These are phyloP conservation scores for Apeltes quadracus DNA, from an alignment of 2,113 vertebrate species.

Conservation along the genomic window DNA sequence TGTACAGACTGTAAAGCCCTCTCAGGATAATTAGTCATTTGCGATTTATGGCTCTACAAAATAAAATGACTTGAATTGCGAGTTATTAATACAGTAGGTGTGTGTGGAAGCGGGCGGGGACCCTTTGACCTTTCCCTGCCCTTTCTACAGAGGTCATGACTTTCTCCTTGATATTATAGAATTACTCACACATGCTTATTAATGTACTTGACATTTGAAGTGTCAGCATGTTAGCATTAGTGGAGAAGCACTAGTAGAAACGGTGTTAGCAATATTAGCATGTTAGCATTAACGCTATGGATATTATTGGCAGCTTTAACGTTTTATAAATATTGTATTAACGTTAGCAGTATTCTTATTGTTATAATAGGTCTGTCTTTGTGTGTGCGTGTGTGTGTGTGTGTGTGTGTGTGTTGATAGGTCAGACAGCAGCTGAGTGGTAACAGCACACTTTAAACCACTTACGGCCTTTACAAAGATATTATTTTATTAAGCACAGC, in stretches of 20 bases:
- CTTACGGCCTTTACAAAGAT: not conserved
- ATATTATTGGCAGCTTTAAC: not conserved
- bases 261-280: not conserved
- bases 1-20: too few relatives aligned
- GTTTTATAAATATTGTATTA: not conserved
- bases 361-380: not conserved
- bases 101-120: not conserved
- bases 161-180: conserved; percentile 1
- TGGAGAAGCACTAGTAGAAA: not conserved
- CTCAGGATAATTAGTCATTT: too few relatives aligned
- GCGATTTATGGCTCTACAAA: too few relatives aligned
- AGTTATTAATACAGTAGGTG: conserved; percentile 39
- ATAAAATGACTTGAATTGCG: too few relatives aligned
- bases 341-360: not conserved
- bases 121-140: conserved; percentile 40
- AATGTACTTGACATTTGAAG: not conserved
- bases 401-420: not conserved
- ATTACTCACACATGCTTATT: conserved; percentile 16
- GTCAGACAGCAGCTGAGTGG: not conserved
- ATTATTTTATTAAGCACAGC: too few relatives aligned
- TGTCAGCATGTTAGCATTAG: not conserved
- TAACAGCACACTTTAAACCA: not conserved
- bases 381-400: not conserved
- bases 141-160: conserved; percentile 43
- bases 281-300: too few relatives aligned